These are phyloP conservation scores for Patella ulyssiponensis DNA, from an alignment of 2,888 invertebrate genomes.

Conservation along the genomic window DNA sequence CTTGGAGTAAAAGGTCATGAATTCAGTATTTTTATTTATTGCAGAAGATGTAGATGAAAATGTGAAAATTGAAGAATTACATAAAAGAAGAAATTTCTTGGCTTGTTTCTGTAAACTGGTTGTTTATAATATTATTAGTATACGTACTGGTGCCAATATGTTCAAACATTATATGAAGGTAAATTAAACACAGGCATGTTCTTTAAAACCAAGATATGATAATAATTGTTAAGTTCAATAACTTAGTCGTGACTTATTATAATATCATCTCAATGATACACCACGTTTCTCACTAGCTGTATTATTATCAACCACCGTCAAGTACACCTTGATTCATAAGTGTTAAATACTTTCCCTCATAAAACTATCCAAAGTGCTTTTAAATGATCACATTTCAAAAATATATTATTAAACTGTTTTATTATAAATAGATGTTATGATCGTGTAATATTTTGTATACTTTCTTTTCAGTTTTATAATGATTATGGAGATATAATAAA, in stretches of 20 bases:
- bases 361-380: too few species aligned
- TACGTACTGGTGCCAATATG: slow-evolving; percentile 90
- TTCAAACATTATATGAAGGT: slow-evolving; percentile 98
- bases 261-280: not conserved
- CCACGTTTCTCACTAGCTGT: too few species aligned
- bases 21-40: too few species aligned
- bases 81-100: slow-evolving; percentile 94
- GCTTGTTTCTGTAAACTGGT: slow-evolving; percentile 98
- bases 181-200: slow-evolving; percentile 44
- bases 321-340: too few species aligned
- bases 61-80: slow-evolving; percentile 95
- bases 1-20: too few species aligned
- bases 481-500: slow-evolving; percentile 99
- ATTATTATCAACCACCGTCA: too few species aligned
- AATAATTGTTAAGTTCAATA: not conserved
- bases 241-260: not conserved
- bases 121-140: slow-evolving; percentile 96
- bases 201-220: not conserved
- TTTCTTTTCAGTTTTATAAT: slow-evolving; percentile 85
- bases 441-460: too few species aligned
- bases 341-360: too few species aligned
- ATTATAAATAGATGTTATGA: too few species aligned
- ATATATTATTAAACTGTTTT: too few species aligned
- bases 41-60: slow-evolving; percentile 88
- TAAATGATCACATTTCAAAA: too few species aligned